phyloP scores from a whole-genome alignment of 2,888 invertebrate genomes.

The Oscheius myriophilus region DNA sequence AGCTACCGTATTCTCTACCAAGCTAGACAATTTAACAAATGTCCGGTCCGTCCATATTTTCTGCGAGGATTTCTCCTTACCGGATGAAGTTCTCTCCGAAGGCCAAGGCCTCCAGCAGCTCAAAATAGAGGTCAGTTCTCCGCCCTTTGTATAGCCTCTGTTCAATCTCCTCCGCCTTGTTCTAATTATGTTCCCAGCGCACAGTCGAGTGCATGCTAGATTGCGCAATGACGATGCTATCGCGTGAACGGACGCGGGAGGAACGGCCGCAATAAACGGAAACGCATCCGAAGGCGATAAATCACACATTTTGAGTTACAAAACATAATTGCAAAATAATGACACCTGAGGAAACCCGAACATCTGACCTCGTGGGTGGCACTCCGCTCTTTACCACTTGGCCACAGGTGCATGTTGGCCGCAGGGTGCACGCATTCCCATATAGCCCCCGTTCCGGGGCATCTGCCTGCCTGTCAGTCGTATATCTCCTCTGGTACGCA shows the following conservation, averaged over 20 bases:
- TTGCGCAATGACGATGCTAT: conserved; percentile 27
- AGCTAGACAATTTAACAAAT: conserved; percentile 17
- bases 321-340: no score
- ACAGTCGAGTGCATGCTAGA: conserved; percentile 28
- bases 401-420: no score
- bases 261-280: conserved; percentile 1
- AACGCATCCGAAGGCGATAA: no score
- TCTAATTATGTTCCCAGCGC: conserved; percentile 29
- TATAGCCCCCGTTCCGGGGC: no score
- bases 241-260: conserved; percentile 6
- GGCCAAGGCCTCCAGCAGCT: conserved; percentile 38
- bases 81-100: conserved; percentile 35
- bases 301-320: no score
- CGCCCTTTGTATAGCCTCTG: no score
- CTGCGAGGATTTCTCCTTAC: conserved; percentile 24
- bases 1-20: not conserved
- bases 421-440: no score
- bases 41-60: conserved; percentile 28
- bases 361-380: no score
- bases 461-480: no score
- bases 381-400: no score
- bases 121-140: conserved; percentile 39
- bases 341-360: no score
- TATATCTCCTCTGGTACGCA: not conserved
- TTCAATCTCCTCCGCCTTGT: conserved; percentile 19